phyloP scores from a whole-genome alignment of 2,113 vertebrate genomes.

The Lethenteron camtschaticum region DNA sequence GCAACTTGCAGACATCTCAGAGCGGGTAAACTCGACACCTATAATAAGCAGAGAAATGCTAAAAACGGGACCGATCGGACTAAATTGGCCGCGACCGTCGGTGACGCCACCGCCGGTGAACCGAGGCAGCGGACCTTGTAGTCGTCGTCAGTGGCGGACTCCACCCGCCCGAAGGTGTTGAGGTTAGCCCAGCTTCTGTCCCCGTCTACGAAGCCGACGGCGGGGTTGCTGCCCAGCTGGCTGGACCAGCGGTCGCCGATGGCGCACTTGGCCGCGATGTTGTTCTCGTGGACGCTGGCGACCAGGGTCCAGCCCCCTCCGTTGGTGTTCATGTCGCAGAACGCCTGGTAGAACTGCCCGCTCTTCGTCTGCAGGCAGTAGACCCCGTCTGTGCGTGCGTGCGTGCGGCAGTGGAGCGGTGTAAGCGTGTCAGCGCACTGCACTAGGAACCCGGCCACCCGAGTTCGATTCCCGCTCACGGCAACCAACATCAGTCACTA shows the following conservation, averaged over 20 bases:
- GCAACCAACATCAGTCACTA: no score
- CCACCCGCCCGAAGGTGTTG: slow-evolving; percentile 20
- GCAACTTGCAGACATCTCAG: no score
- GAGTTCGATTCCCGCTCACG: no score
- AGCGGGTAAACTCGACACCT: no score
- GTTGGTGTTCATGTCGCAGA: slow-evolving; percentile 24
- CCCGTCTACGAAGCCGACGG: slow-evolving; percentile 13
- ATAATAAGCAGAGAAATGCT: no score
- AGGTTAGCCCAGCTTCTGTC: slow-evolving; percentile 21
- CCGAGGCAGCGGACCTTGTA: slow-evolving; percentile 17
- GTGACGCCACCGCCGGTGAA: no score
- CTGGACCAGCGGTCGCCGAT: slow-evolving; percentile 21
- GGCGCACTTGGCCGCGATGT: slow-evolving; percentile 17
- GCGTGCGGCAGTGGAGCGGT: no score
- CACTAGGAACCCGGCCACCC: no score
- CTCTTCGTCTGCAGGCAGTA: slow-evolving; percentile 8
- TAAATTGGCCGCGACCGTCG: no score
- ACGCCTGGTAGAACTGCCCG: slow-evolving; percentile 19
- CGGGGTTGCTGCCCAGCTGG: slow-evolving; percentile 16
- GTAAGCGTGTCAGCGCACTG: no score
- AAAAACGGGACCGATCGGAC: no score
- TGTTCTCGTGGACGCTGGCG: slow-evolving; percentile 24
- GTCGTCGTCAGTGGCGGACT: slow-evolving; percentile 21
- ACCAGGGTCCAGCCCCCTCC: slow-evolving; percentile 26
- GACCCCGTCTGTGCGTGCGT: slow-evolving; percentile 15